Conservation (phyloP, 2,888 invertebrate genomes). For the Teinopalpus imperialis region DNA sequence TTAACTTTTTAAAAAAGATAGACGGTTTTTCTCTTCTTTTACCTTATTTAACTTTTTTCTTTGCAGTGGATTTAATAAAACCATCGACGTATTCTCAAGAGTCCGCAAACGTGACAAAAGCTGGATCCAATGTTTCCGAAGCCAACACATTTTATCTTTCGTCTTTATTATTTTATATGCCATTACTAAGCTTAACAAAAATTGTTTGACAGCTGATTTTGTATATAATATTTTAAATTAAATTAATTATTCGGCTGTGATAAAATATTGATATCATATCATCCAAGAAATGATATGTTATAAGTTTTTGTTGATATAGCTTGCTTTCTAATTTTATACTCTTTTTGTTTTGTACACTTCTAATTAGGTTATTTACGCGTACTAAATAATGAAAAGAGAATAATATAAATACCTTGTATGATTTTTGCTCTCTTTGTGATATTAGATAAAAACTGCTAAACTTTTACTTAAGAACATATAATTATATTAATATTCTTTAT, state of each 20-base stretch:
- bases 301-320: conserved; percentile 4
- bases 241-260: conserved; percentile 27
- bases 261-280: conserved; percentile 19
- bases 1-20: too few species aligned
- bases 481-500: not conserved
- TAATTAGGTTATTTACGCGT: too few species aligned
- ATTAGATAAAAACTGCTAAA: not conserved
- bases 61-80: conserved; percentile 69
- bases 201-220: conserved; percentile 53
- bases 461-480: not conserved
- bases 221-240: conserved; percentile 26
- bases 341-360: too few species aligned
- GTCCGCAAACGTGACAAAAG: conserved; percentile 55
- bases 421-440: not conserved
- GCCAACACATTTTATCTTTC: conserved; percentile 34
- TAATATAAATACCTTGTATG: too few species aligned
- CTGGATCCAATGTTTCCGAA: conserved; percentile 54
- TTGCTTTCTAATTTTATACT: too few species aligned
- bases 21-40: too few species aligned
- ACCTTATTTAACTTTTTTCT: too few species aligned
- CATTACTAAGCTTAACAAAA: conserved; percentile 44
- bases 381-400: too few species aligned
- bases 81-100: conserved; percentile 57
- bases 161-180: conserved; percentile 36
- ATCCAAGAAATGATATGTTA: conserved; percentile 3